Conservation (phyloP, 2,888 invertebrate species). For the Pycnomerus fuliginosus region DNA sequence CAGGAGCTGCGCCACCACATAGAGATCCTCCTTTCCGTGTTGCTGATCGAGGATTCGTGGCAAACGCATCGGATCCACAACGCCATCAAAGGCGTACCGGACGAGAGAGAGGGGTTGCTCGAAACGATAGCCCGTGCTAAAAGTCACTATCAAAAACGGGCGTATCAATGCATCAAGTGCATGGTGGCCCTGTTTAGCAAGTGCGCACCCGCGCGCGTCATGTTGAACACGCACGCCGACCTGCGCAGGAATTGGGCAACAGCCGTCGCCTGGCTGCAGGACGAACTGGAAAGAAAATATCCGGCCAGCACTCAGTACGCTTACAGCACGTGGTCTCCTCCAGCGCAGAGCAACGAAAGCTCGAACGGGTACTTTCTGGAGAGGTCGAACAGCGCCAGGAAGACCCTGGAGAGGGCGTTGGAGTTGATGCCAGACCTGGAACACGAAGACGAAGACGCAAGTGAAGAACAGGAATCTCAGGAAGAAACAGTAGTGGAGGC, state of each 20-base stretch:
- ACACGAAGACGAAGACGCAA: constrained; percentile 45
- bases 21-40: constrained; percentile 81
- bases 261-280: constrained; percentile 93
- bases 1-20: constrained; percentile 92
- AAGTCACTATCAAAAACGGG: constrained; percentile 93
- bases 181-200: constrained; percentile 87
- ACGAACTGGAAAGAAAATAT: constrained; percentile 82
- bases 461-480: constrained; percentile 48
- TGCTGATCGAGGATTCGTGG: constrained; percentile 94
- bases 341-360: constrained; percentile 91
- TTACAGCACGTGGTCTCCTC: constrained; percentile 92
- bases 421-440: constrained; percentile 70
- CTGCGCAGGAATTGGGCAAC: constrained; percentile 84
- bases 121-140: constrained; percentile 92
- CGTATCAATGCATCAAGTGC: constrained; percentile 96
- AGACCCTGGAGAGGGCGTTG: constrained; percentile 78
- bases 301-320: constrained; percentile 69
- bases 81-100: constrained; percentile 85
- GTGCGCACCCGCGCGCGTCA: constrained; percentile 74
- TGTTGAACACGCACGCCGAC: constrained; percentile 75
- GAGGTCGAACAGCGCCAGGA: constrained; percentile 88
- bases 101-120: constrained; percentile 87
- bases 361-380: constrained; percentile 94
- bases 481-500: constrained; percentile 36
- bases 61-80: constrained; percentile 92